These are phyloP conservation scores for Pemphigus obesinymphae DNA, from an alignment of 1,140 invertebrate genomes.

Conservation along the genomic window DNA sequence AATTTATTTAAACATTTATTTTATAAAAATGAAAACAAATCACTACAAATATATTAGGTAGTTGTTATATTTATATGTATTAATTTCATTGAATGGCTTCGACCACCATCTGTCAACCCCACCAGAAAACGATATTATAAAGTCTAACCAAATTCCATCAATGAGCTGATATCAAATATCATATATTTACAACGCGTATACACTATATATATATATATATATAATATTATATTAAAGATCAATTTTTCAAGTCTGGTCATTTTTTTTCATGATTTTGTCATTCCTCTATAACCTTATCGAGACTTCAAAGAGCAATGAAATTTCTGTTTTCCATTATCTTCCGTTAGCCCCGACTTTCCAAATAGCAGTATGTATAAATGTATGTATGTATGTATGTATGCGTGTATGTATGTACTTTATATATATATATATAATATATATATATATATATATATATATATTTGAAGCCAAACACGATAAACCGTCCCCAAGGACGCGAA, in stretches of 20 bases:
- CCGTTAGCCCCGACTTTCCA: too few relatives aligned
- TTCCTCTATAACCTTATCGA: background rate
- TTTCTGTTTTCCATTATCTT: background rate
- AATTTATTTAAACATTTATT: background rate
- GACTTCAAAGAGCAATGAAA: slow-evolving; percentile 9
- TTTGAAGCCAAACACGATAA: slow-evolving; percentile 35
- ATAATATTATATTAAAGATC: background rate
- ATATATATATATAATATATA: too few relatives aligned
- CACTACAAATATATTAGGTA: background rate
- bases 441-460: too few relatives aligned
- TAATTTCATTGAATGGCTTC: background rate
- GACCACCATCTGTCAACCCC: too few relatives aligned
- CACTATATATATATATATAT: too few relatives aligned
- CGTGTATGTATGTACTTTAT: too few relatives aligned
- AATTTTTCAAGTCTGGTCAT: background rate
- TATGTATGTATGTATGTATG: too few relatives aligned
- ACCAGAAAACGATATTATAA: background rate
- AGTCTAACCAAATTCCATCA: slow-evolving; percentile 1
- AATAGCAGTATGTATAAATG: too few relatives aligned
- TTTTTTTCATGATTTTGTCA: background rate
- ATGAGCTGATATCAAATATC: background rate
- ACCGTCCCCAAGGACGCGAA: slow-evolving; percentile 22
- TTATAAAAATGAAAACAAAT: background rate
- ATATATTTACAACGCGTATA: too few relatives aligned
- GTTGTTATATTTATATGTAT: too few relatives aligned